Base-by-base conservation (phyloP, 2,888 invertebrate species). In the Biston stratarius region DNA sequence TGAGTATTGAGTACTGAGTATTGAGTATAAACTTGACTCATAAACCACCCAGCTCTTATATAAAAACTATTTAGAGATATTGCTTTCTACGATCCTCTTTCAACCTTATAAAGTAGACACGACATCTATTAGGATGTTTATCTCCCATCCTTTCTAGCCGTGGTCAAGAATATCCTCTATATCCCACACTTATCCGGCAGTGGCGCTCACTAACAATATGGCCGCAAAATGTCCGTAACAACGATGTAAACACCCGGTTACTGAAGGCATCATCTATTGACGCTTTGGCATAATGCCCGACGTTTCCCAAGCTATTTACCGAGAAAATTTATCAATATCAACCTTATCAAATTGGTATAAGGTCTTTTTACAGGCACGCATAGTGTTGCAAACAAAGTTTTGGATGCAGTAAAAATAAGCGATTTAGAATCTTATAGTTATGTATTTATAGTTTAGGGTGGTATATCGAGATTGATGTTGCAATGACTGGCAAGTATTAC, bases 211-310 rank as follows among this genome's bases (percentile, higher is more conserved):
- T 69, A 66, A 79, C 72, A 71, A 75, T 74, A 80, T 78, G 73
- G 77, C 62, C 75, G 63, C 75, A 74, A 74, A 80, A 74, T 64
- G 75, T 68, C 68, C 70, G 74, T 77, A 76, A 80, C 77, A 71
- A 75, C 73, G 72, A 72, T 81, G 82, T 82, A 80, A 79, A 81
- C 81, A 80, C 76, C 72, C 75, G 73, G 72, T 73, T 72, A 76
- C 74, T 52, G 67, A 62, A 67, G 67, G 59, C 77, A 67, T 72
- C 69, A 71, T 72, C 80, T 79, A 80, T 81, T 77, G 81, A 78
- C 80, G 74, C 75, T 68, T 69, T 83, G 83, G 82, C 79, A 71
- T 70, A 70, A 71, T 67, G 82, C 82, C 82, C 77, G 73, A 47
- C 63, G 36, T 52, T 67, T 59, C 56, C 63, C 60, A 62, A 14